These are phyloP conservation scores for Phaetusa simplex DNA, from an alignment of 2,113 vertebrate species.

Conservation along the genomic window DNA sequence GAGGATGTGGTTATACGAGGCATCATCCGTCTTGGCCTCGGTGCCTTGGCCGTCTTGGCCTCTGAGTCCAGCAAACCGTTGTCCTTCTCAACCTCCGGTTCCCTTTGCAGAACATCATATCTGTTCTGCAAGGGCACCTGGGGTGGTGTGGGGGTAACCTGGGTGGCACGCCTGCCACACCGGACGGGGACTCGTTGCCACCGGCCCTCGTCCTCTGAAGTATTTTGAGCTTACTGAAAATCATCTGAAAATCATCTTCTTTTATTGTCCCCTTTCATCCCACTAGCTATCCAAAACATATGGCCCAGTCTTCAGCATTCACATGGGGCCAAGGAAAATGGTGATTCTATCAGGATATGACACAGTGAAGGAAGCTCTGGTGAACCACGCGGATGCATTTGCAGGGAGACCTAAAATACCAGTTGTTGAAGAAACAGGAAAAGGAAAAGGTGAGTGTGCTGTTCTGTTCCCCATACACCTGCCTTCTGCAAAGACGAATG, in stretches of 20 bases:
- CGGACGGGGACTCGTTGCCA: no score
- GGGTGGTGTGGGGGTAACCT: no score
- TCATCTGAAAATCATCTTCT: neutral
- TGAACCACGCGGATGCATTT: constrained; percentile 57
- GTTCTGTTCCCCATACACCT: neutral
- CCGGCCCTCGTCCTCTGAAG: no score
- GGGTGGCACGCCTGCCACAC: no score
- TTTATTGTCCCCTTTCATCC: neutral
- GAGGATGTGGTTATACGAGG: no score
- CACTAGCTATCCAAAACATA: neutral
- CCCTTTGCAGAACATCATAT: no score
- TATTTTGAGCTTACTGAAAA: neutral
- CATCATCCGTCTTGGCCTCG: no score
- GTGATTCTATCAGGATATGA: constrained; percentile 66
- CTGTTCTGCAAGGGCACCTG: no score
- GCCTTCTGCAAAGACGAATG: neutral
- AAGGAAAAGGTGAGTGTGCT: neutral
- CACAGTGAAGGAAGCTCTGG: constrained; percentile 63
- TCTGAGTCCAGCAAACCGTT: no score
- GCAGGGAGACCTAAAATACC: constrained; percentile 12
- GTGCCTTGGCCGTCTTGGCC: no score
- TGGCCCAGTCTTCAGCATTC: neutral
- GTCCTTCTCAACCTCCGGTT: no score
- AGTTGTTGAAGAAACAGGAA: neutral
- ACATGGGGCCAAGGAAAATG: neutral